Evolutionary conservation across 2,113 vertebrate species (phyloP).

Genomic region (Callopanchax toddi): DNA sequence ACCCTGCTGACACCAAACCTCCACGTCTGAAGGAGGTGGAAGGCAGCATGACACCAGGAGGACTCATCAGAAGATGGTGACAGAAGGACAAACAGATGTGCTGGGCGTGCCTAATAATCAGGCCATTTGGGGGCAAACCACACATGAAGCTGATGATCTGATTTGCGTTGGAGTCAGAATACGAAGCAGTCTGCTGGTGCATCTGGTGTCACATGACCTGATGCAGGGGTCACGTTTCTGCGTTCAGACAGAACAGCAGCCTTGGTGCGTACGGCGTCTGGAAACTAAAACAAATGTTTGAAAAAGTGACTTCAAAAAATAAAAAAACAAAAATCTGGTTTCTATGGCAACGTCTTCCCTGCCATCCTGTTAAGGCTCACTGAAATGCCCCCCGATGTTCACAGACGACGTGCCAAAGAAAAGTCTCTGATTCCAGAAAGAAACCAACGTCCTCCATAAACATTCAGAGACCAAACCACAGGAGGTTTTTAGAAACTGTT

Average conservation of each 20-base stretch:
- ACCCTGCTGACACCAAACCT: constrained; percentile 22
- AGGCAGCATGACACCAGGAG: constrained; percentile 8
- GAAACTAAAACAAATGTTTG: too few relatives aligned
- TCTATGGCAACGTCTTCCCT: constrained; percentile 52
- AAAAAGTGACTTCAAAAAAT: background rate
- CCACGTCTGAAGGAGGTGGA: background rate
- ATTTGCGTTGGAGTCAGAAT: constrained; percentile 9
- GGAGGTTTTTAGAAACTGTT: background rate
- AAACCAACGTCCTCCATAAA: background rate
- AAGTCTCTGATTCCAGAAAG: background rate
- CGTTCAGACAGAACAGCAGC: background rate
- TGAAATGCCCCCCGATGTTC: constrained; percentile 28
- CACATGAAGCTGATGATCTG: constrained; percentile 37
- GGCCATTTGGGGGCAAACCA: constrained; percentile 23
- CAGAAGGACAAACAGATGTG: constrained; percentile 27
- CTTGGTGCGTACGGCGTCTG: too few relatives aligned
- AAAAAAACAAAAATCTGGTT: constrained; percentile 23
- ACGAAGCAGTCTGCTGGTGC: background rate
- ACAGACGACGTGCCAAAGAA: background rate
- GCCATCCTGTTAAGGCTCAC: constrained; percentile 12
- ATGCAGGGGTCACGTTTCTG: background rate
- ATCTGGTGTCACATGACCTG: background rate
- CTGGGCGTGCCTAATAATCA: constrained; percentile 15
- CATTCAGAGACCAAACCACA: background rate
- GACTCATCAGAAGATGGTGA: constrained; percentile 18